Conservation (phyloP, 2,888 invertebrate species). For the Heterodera filipjevi region DNA sequence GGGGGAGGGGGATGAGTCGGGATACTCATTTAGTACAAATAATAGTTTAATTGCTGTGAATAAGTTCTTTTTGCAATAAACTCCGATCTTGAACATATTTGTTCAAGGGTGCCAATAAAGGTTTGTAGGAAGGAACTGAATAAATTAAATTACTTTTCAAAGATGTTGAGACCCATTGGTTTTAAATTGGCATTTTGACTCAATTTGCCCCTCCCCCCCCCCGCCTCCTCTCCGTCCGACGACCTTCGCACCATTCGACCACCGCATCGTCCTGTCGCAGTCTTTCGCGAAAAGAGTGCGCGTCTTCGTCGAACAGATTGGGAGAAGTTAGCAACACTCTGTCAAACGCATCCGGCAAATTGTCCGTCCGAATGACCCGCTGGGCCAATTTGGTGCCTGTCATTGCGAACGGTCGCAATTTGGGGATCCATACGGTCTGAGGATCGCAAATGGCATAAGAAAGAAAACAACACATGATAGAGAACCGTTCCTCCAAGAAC, state of each 20-base stretch:
- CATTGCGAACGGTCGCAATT: slow-evolving; percentile 36
- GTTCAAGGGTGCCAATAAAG: no score
- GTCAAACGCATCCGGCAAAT: slow-evolving; percentile 44
- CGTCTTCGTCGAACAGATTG: slow-evolving; percentile 37
- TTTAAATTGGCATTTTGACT: background rate
- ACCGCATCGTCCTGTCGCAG: slow-evolving; percentile 43
- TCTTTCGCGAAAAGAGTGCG: slow-evolving; percentile 41
- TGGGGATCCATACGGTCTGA: slow-evolving; percentile 45
- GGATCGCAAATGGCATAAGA: background rate
- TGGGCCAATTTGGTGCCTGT: slow-evolving; percentile 54
- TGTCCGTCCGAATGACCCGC: slow-evolving; percentile 53
- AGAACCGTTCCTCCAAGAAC: background rate
- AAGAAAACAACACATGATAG: no score
- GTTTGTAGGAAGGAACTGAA: no score
- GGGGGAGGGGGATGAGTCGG: no score
- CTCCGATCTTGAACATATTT: no score
- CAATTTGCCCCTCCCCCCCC: background rate
- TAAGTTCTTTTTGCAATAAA: no score
- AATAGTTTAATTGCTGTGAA: no score
- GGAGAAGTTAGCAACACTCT: slow-evolving; percentile 29
- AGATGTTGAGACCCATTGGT: no score
- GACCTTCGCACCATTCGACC: slow-evolving; percentile 46
- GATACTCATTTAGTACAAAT: no score
- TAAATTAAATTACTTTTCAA: no score
- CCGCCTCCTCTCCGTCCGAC: background rate